phyloP scores from a whole-genome alignment of 2,888 invertebrate genomes.

The Eristalis intricaria region DNA sequence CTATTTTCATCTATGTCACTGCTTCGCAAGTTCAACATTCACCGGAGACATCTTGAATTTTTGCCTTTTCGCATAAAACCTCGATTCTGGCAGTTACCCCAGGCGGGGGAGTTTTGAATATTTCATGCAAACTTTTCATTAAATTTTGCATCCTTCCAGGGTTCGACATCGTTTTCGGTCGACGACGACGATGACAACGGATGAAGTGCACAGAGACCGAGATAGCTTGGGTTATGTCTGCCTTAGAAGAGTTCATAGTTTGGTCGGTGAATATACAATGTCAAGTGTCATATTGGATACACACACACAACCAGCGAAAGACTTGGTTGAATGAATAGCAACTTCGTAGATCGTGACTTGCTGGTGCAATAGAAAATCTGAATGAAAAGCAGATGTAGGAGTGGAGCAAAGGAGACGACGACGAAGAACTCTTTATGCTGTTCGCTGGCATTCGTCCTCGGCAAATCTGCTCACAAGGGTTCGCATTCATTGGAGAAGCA shows the following conservation, averaged over 20 bases:
- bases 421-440: slow-evolving; percentile 12
- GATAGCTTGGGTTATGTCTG: neutral
- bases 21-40: slow-evolving; percentile 26
- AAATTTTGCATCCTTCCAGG: slow-evolving; percentile 42
- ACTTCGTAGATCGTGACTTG: slow-evolving; percentile 20
- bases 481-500: slow-evolving; percentile 13
- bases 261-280: slow-evolving; percentile 52
- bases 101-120: slow-evolving; percentile 27
- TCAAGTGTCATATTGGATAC: slow-evolving; percentile 52
- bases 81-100: slow-evolving; percentile 31
- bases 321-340: slow-evolving; percentile 14
- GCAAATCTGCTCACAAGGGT: slow-evolving; percentile 50
- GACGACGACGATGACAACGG: neutral
- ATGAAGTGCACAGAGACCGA: neutral
- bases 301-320: neutral
- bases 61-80: slow-evolving; percentile 15
- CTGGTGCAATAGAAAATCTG: neutral
- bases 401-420: neutral
- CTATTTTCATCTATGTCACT: neutral
- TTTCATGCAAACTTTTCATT: slow-evolving; percentile 37
- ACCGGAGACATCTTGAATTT: slow-evolving; percentile 23
- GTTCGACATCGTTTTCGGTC: slow-evolving; percentile 12
- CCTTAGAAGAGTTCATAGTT: slow-evolving; percentile 64
- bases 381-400: neutral
- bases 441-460: slow-evolving; percentile 57